Base-by-base conservation (phyloP, 2,888 invertebrate species). In the Ophion ellenae region DNA sequence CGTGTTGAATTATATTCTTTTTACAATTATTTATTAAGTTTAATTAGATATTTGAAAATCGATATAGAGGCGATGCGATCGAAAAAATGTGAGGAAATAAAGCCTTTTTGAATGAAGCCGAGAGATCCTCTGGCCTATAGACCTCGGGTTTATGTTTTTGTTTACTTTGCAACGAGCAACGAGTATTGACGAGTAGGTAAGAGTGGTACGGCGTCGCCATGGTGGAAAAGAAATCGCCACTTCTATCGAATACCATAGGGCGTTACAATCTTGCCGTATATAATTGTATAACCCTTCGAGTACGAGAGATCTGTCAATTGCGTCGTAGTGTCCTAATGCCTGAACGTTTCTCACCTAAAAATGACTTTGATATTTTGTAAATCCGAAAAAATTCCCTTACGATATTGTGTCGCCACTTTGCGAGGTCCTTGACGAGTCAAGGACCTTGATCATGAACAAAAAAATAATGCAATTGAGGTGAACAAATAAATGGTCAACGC, bases 141-240 rank as follows among this genome's bases (percentile, higher is more conserved):
- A 53, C 69, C 67, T 75, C 70, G 63, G 0, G 7, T 45, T 47
- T 6, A 53, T 36, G 9, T 10, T 32, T 17, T 1, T 69, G 76
- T 66, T 79, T 81, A 84, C 73, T 75, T 85, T 80, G 71, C 85
- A 86, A 86, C 83, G 84, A 73, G 74, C 74, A 87, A 87, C 87
- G 88, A 89, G 86, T 90, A 90, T 90, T 90, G 89, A 90, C 89
- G 89, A 89, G 89, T 90, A 90, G 89, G 88, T 90, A 89, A 87
- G 87, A 87, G 87, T 67, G 28, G 69, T 63, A 74, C 77, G 57
- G 63, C 74, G 74, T 77, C 81, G 69, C 61, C 28, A 66, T 45
- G 28, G 40, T 75, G 63, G 10, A 69, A 59, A 40, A 69, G 32
- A 28, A 61, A 59, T 36, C 45, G 57, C 64, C 28, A 70, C 32